Conservation (phyloP, 2,888 invertebrate species). For the Belgica antarctica region DNA sequence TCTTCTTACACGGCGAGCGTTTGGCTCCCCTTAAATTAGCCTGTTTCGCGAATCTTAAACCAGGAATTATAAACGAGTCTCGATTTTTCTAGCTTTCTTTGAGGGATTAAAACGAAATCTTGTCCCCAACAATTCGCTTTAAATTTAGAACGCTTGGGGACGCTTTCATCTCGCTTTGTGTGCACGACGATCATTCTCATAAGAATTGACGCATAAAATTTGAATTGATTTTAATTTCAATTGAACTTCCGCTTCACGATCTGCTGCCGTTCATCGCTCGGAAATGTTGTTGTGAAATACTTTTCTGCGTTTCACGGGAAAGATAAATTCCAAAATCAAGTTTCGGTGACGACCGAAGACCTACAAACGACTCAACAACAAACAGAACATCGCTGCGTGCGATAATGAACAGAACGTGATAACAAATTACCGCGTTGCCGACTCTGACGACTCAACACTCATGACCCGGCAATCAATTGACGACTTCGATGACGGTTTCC, state of each 20-base stretch:
- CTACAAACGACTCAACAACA: neutral
- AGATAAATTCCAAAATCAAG: constrained; percentile 1
- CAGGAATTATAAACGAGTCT: neutral
- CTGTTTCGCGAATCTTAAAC: neutral
- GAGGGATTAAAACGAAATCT: neutral
- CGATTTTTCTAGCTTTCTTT: too few species aligned
- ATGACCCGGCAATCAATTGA: constrained; percentile 2
- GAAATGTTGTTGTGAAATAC: neutral
- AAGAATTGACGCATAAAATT: constrained; percentile 28
- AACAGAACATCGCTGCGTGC: neutral
- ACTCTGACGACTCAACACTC: neutral
- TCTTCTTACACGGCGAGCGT: neutral
- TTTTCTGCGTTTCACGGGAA: neutral
- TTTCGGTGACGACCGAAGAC: neutral
- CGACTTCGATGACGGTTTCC: neutral
- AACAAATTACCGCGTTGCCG: neutral
- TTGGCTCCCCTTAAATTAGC: neutral
- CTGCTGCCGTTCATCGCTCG: too few species aligned
- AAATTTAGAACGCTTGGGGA: neutral
- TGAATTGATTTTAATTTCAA: constrained; percentile 42
- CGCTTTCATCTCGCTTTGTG: neutral
- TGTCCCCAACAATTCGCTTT: constrained; percentile 2
- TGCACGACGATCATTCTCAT: too few species aligned
- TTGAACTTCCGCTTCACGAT: constrained; percentile 36
- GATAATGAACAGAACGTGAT: constrained; percentile 1